phyloP scores from a whole-genome alignment of 2,888 invertebrate species.

The Drosophila cracens region DNA sequence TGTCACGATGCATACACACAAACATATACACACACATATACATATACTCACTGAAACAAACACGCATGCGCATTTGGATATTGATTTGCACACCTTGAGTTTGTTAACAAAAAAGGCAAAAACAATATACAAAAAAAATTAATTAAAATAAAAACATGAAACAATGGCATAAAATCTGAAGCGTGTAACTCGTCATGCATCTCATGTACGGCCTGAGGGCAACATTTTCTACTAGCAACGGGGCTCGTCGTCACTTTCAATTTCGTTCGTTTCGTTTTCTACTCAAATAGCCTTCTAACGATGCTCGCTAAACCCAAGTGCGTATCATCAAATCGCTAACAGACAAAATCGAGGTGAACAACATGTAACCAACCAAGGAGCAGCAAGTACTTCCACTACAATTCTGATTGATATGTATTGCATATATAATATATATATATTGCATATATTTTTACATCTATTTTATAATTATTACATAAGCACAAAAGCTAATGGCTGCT shows the following conservation, averaged over 20 bases:
- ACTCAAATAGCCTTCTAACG: slow-evolving; percentile 36
- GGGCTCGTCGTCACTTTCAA: slow-evolving; percentile 57
- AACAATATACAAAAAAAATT: slow-evolving; percentile 34
- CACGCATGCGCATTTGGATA: slow-evolving; percentile 49
- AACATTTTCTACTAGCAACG: slow-evolving; percentile 37
- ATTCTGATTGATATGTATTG: background rate
- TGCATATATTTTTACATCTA: background rate
- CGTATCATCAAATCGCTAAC: slow-evolving; percentile 28
- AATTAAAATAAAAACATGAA: slow-evolving; percentile 37
- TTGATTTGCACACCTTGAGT: slow-evolving; percentile 70
- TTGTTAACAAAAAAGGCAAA: slow-evolving; percentile 72
- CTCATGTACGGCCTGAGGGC: slow-evolving; percentile 63
- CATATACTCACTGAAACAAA: slow-evolving; percentile 17
- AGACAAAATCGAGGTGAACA: slow-evolving; percentile 66
- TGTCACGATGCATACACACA: slow-evolving; percentile 48
- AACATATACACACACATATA: slow-evolving; percentile 40
- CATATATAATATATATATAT: background rate
- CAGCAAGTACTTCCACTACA: slow-evolving; percentile 10
- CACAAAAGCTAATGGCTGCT: background rate
- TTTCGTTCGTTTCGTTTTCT: slow-evolving; percentile 37
- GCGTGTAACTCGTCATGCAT: slow-evolving; percentile 56
- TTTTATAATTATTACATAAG: background rate
- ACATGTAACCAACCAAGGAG: slow-evolving; percentile 45
- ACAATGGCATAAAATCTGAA: slow-evolving; percentile 62
- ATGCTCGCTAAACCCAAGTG: slow-evolving; percentile 33